Base-by-base conservation (phyloP, 1,140 invertebrate species). In the Zaprionus gabonicus region DNA sequence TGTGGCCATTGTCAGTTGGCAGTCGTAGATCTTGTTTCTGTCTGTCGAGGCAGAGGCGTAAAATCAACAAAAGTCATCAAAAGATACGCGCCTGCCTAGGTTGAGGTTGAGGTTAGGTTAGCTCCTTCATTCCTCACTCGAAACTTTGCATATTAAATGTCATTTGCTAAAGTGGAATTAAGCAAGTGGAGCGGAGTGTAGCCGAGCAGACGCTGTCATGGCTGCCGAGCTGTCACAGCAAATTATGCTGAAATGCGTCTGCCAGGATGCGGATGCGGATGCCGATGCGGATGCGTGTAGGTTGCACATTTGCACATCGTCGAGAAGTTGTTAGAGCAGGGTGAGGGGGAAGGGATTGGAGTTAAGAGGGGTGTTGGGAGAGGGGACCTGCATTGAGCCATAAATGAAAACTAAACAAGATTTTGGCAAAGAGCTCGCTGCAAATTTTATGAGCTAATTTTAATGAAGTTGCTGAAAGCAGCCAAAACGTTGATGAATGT, bases 371-470 rank as follows among this genome's bases (percentile, higher is more conserved):
- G 27, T 0, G 20, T 20, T 20, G 27, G 5, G 28, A 0, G 13
- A 12, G 4, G 51, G 25, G 41, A 1, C 10, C 36, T 82, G 79
- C 81, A 90, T 88, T 81, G 81, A 90, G 85, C 78, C 76, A 90
- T 90, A 90, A 90, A 88, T 88, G 84, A 85, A 88, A 88, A 85
- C 84, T 88, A 88, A 88, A 88, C 85, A 88, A 90, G 84, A 88
- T 88, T 88, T 79, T 75, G 64, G 57, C 76, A 68, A 76, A 76
- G 59, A 78, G 72, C 67, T 79, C 73, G 60, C 78, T 87, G 84
- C 75, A 88, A 88, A 88, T 90, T 88, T 88, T 79, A 88, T 88
- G 84, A 88, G 84, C 85, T 85, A 88, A 88, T 88, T 88, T 88
- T 90, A 88, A 88, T 88, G 84, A 88, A 88, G 84, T 84, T 88